These are phyloP conservation scores for Piaya cayana DNA, from an alignment of 2,113 vertebrate species.

Conservation along the genomic window DNA sequence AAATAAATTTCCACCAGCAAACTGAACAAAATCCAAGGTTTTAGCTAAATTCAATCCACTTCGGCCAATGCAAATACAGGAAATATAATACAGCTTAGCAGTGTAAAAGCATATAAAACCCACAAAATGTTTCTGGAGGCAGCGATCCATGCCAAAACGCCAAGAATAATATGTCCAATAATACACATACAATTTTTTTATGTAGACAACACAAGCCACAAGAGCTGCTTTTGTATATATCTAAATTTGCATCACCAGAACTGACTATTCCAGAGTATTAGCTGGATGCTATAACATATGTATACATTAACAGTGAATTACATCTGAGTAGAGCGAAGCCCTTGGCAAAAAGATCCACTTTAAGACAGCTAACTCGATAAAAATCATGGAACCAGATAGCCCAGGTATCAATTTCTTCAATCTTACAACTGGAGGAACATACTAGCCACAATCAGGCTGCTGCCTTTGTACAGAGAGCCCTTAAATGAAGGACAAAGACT, in stretches of 20 bases:
- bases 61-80: slow-evolving; percentile 62
- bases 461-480: neutral
- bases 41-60: slow-evolving; percentile 30
- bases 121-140: slow-evolving; percentile 50
- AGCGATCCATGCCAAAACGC: neutral
- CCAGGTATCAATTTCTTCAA: neutral
- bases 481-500: neutral
- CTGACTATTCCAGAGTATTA: neutral
- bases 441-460: neutral
- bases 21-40: slow-evolving; percentile 54
- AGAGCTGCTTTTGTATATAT: neutral
- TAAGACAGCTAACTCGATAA: neutral
- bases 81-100: slow-evolving; percentile 43
- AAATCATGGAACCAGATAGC: neutral
- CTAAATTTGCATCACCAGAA: neutral
- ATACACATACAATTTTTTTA: neutral
- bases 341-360: neutral
- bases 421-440: neutral
- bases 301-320: neutral
- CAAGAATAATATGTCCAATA: slow-evolving; percentile 41
- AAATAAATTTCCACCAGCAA: slow-evolving; percentile 55
- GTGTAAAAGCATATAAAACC: slow-evolving; percentile 43
- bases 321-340: neutral
- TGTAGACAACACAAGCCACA: neutral
- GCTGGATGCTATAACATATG: neutral